Percentiles rank a stretch among this genome's conserved stretches.
Conservation (phyloP, 2,113 vertebrate genomes). For the Thinocorus orbignyianus region DNA sequence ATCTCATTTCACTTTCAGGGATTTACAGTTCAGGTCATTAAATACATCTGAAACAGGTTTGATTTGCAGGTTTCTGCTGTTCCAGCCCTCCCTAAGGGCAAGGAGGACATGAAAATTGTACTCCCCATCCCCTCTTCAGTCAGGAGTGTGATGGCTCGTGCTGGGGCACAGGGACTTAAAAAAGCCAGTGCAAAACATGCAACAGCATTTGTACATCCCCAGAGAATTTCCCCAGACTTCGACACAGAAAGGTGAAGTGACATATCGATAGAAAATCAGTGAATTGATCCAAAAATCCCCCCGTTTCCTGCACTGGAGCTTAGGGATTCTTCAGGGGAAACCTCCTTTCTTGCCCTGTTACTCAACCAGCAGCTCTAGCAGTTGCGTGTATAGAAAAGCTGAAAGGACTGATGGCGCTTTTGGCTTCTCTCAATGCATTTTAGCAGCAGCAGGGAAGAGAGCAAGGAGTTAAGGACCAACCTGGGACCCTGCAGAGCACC, state of each 20-base stretch:
- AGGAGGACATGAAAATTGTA: not conserved
- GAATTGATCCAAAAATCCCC: not conserved
- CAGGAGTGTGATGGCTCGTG: not conserved
- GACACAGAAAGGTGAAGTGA: not conserved
- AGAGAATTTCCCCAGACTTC: not conserved
- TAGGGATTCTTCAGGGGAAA: not conserved
- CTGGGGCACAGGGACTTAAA: not conserved
- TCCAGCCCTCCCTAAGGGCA: not conserved
- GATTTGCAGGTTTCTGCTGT: not conserved
- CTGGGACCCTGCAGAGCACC: not conserved
- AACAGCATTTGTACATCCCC: not conserved
- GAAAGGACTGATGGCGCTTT: not conserved
- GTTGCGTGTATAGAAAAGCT: accelerated
- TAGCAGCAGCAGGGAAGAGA: not conserved
- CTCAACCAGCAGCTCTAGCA: not conserved
- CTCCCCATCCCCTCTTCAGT: not conserved
- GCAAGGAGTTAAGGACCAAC: not conserved
- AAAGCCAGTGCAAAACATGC: too few relatives aligned
- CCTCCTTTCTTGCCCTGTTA: not conserved
- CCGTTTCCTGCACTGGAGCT: not conserved
- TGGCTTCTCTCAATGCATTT: not conserved
- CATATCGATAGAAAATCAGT: not conserved
- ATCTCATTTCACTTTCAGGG: not conserved
- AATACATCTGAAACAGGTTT: not conserved
- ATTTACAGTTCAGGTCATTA: not conserved